Evolutionary conservation across 2,888 invertebrate species (phyloP).

Genomic region (Trileptium ribeirensis): DNA sequence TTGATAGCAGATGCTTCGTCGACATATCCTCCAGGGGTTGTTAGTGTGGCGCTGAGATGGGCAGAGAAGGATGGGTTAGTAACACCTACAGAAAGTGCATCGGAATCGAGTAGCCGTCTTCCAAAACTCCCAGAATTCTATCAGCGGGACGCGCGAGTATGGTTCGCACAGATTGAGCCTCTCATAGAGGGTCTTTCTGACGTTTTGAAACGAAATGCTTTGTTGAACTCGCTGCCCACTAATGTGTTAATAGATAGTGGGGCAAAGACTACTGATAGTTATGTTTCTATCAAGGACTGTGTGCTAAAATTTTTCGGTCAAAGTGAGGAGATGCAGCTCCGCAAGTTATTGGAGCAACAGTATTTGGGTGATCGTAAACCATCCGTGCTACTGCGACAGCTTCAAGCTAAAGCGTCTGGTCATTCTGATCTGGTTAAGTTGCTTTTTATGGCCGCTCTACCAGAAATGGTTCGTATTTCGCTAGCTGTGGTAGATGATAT

Average conservation of each 20-base stretch:
- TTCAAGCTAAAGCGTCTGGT: neutral
- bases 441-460: slow-evolving; percentile 7
- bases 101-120: neutral
- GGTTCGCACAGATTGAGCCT: slow-evolving; percentile 11
- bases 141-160: neutral
- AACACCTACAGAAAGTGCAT: neutral
- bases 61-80: neutral
- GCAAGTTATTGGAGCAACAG: neutral
- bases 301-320: slow-evolving; percentile 3
- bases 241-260: slow-evolving; percentile 11
- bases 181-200: neutral
- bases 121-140: slow-evolving; percentile 12
- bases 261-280: slow-evolving; percentile 6
- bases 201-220: neutral
- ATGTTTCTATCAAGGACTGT: neutral
- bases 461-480: neutral
- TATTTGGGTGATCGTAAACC: slow-evolving; percentile 12
- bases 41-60: neutral
- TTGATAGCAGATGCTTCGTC: neutral
- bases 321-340: slow-evolving; percentile 1
- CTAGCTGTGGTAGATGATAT: slow-evolving; percentile 2
- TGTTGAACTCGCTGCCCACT: slow-evolving; percentile 6
- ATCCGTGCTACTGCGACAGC: neutral
- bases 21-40: neutral
- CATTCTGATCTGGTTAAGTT: neutral